phyloP scores from a whole-genome alignment of 2,888 invertebrate species.

The Lasioglossum zephyrum region DNA sequence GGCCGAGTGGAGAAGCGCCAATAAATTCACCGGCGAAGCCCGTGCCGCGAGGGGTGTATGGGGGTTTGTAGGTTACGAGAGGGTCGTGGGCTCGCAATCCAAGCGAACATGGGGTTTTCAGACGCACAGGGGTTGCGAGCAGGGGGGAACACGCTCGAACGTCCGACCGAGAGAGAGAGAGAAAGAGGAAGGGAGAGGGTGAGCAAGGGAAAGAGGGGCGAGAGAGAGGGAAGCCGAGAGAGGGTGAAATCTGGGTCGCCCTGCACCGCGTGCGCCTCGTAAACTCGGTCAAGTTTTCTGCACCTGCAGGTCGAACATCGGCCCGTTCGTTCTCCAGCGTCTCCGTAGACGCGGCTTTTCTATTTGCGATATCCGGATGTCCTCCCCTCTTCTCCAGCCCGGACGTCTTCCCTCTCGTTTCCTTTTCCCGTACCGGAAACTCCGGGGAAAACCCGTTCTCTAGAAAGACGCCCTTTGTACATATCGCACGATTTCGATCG shows the following conservation, averaged over 20 bases:
- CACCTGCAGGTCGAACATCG: conserved; percentile 80
- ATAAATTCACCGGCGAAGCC: conserved; percentile 37
- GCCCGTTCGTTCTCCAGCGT: conserved; percentile 52
- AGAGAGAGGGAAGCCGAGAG: conserved; percentile 26
- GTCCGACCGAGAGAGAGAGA: conserved; percentile 23
- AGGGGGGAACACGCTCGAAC: background rate
- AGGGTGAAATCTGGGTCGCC: conserved; percentile 80
- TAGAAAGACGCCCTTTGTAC: background rate
- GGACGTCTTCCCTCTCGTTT: background rate
- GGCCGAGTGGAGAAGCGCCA: background rate
- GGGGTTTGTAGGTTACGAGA: conserved; percentile 51
- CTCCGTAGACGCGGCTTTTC: conserved; percentile 54
- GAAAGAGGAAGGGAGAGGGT: conserved; percentile 41
- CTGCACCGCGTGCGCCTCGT: conserved; percentile 80
- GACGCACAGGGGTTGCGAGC: conserved; percentile 41
- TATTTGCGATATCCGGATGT: conserved; percentile 54
- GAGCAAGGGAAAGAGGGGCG: conserved; percentile 42
- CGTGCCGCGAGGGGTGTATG: conserved; percentile 29
- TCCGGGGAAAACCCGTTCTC: background rate
- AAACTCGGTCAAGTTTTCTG: conserved; percentile 84
- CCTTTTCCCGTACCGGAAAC: background rate
- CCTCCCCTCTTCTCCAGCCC: background rate
- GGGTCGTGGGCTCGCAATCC: conserved; percentile 35
- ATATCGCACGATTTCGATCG: background rate
- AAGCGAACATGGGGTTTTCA: conserved; percentile 49